These are phyloP conservation scores for Diplosoma virens DNA, from an alignment of 23 tunicate species.

Conservation along the genomic window DNA sequence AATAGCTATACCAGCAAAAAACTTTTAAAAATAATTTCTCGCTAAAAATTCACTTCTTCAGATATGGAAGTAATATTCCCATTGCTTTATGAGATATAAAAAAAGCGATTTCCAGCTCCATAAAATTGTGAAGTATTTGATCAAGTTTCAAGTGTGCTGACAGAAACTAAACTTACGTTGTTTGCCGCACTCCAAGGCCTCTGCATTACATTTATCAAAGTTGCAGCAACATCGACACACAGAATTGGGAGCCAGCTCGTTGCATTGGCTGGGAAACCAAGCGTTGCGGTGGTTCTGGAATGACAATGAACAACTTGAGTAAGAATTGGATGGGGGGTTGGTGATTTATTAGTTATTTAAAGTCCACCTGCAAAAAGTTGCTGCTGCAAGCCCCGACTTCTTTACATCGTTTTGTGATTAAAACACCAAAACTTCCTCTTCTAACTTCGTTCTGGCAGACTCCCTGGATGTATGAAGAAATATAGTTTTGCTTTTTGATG, in stretches of 20 bases:
- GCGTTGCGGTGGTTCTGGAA: conserved; percentile 26
- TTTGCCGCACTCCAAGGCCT: neutral
- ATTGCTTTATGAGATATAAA: no score
- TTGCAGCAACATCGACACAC: conserved; percentile 34
- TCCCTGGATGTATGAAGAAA: no score
- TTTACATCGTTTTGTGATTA: neutral
- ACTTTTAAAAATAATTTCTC: no score
- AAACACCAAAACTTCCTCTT: neutral
- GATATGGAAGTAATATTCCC: no score
- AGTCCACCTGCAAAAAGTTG: neutral
- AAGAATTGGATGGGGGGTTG: neutral
- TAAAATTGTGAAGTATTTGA: neutral
- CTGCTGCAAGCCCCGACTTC: neutral
- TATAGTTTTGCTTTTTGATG: no score
- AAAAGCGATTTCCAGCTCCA: no score
- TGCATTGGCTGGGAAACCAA: conserved; percentile 32
- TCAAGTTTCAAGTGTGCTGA: neutral
- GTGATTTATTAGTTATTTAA: conserved; percentile 9
- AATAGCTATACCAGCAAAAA: no score
- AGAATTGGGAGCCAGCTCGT: conserved; percentile 15
- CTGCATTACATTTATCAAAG: neutral
- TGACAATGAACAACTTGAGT: conserved; percentile 18
- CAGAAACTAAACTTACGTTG: no score
- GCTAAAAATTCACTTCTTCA: no score
- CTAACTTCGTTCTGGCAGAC: neutral